Conservation (phyloP, 2,888 invertebrate genomes). For the Caenorhabditis angaria region DNA sequence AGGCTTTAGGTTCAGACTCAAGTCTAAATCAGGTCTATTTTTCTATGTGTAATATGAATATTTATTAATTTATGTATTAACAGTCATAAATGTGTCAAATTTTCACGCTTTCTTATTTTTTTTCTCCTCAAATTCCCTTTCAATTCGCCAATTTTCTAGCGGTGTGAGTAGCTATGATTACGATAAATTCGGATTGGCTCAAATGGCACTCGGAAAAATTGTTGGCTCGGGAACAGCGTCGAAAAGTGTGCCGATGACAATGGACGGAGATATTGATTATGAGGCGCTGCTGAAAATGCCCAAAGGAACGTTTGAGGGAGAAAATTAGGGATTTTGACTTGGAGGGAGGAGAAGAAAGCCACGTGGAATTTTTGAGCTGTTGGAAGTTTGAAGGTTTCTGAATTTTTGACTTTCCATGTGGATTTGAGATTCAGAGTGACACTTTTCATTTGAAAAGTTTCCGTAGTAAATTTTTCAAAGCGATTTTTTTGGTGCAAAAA, state of each 20-base stretch:
- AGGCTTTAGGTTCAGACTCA: background rate
- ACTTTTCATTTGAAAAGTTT: too few species aligned
- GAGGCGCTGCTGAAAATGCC: slow-evolving; percentile 70
- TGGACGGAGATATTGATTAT: slow-evolving; percentile 70
- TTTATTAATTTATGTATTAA: slow-evolving; percentile 7
- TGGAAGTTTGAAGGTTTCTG: too few species aligned
- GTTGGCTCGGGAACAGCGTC: slow-evolving; percentile 34
- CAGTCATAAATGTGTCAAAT: background rate
- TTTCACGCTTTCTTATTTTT: background rate
- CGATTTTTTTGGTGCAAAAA: too few species aligned
- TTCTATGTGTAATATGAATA: background rate
- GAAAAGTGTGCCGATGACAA: slow-evolving; percentile 56
- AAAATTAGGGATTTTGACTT: background rate
- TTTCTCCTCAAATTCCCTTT: too few species aligned
- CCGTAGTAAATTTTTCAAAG: too few species aligned
- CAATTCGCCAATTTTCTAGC: slow-evolving; percentile 23
- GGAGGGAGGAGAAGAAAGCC: too few species aligned
- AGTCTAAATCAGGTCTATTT: too few species aligned
- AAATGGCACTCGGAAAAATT: slow-evolving; percentile 66
- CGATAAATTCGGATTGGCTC: slow-evolving; percentile 68
- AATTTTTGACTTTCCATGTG: too few species aligned
- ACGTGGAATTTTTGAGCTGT: too few species aligned
- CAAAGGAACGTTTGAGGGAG: slow-evolving; percentile 38
- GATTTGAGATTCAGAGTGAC: too few species aligned
- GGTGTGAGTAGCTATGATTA: slow-evolving; percentile 67